Conservation (phyloP, 2,113 vertebrate genomes). For the Pluvialis apricaria region DNA sequence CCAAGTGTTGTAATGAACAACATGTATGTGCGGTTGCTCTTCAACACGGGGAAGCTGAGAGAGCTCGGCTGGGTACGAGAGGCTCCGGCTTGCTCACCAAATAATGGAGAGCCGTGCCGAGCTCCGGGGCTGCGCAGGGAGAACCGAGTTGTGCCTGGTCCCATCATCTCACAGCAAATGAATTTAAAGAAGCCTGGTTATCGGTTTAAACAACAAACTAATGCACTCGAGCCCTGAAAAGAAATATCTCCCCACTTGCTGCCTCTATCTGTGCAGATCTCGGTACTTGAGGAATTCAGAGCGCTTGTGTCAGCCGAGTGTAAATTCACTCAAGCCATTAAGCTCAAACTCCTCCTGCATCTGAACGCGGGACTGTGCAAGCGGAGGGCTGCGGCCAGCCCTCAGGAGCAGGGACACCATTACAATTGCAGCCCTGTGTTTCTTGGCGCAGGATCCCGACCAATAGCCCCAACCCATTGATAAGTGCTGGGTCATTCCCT, state of each 20-base stretch:
- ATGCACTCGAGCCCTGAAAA: background rate
- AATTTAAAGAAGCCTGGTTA: background rate
- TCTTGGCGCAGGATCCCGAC: background rate
- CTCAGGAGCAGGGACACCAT: background rate
- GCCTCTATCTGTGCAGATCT: background rate
- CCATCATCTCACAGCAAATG: background rate
- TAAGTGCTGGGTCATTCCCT: constrained; percentile 59
- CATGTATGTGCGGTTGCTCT: background rate
- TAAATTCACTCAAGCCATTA: background rate
- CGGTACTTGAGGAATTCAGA: background rate
- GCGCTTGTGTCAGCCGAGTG: background rate
- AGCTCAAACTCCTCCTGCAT: background rate
- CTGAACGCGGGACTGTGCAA: background rate
- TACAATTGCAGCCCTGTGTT: constrained; percentile 29
- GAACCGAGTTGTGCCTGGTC: background rate
- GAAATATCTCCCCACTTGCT: background rate
- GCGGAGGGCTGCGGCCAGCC: background rate
- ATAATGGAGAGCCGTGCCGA: fast-evolving
- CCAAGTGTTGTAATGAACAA: background rate
- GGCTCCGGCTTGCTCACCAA: background rate
- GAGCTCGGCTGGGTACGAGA: background rate
- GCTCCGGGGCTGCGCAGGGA: background rate
- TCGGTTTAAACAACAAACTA: background rate
- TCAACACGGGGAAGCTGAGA: background rate
- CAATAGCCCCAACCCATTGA: background rate